Conservation (phyloP, 2,797 vertebrate species). For the Neopelma chrysocephalum region DNA sequence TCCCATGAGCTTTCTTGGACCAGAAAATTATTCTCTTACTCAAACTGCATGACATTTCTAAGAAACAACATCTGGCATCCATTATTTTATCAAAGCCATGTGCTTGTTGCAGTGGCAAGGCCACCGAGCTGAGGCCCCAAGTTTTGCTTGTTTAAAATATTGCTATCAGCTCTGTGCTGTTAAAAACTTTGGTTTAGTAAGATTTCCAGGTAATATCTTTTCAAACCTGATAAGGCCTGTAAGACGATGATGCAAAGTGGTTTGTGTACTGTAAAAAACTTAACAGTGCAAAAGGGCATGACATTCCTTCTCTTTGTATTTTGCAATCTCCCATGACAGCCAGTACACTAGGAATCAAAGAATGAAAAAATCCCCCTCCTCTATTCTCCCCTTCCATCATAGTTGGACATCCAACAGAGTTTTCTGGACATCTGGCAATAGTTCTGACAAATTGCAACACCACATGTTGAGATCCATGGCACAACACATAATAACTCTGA, state of each 20-base stretch:
- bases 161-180: not conserved
- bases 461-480: not conserved
- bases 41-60: conserved; percentile 38
- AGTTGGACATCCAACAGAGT: not conserved
- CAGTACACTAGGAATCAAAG: not conserved
- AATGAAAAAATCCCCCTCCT: not conserved
- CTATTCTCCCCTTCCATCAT: not conserved
- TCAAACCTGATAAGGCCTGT: not conserved
- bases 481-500: not conserved
- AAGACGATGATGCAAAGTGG: not conserved
- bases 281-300: not conserved
- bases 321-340: conserved; percentile 8
- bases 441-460: not conserved
- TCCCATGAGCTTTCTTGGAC: conserved; percentile 25
- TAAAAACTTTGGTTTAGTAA: not conserved
- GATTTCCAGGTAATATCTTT: conserved; percentile 36
- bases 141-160: conserved; percentile 16
- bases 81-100: conserved; percentile 40
- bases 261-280: not conserved
- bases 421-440: conserved; percentile 16
- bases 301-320: not conserved
- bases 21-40: conserved; percentile 34
- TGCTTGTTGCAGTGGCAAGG: not conserved
- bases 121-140: not conserved
- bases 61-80: conserved; percentile 45